Conservation (phyloP, 2,888 invertebrate species). For the Polyploca ridens region DNA sequence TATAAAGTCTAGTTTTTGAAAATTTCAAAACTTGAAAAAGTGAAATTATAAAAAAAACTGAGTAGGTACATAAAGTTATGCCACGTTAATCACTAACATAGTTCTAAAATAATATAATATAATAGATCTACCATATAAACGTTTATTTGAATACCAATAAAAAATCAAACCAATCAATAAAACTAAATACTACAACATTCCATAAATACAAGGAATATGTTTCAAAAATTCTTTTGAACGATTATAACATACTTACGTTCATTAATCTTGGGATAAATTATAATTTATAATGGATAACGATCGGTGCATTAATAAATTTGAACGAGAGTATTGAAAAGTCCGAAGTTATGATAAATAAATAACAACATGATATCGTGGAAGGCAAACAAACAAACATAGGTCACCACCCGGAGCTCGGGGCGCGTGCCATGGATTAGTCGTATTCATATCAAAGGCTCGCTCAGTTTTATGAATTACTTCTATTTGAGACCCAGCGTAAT, state of each 20-base stretch:
- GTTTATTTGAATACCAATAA: neutral
- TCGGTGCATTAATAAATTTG: conserved; percentile 67
- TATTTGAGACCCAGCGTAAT: conserved; percentile 67
- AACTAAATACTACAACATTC: conserved; percentile 60
- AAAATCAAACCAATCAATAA: conserved; percentile 46
- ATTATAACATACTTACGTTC: conserved; percentile 69
- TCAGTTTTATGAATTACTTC: conserved; percentile 79
- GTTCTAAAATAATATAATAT: too few species aligned
- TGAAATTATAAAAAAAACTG: too few species aligned
- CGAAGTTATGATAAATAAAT: conserved; percentile 74
- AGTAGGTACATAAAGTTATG: too few species aligned
- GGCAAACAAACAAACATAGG: conserved; percentile 70
- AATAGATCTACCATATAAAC: too few species aligned
- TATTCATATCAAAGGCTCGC: conserved; percentile 81
- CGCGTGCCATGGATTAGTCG: conserved; percentile 80
- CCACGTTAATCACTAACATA: too few species aligned
- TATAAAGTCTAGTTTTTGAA: too few species aligned
- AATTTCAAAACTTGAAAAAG: too few species aligned
- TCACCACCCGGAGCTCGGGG: conserved; percentile 64
- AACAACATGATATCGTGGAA: conserved; percentile 65
- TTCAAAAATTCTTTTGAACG: conserved; percentile 58
- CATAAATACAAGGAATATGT: conserved; percentile 59
- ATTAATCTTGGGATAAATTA: conserved; percentile 71
- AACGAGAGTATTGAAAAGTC: conserved; percentile 73
- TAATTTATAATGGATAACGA: conserved; percentile 68